Percentiles rank a stretch among this genome's conserved stretches.
These are phyloP conservation scores for Rhagonycha fulva DNA, from an alignment of 2,888 invertebrate genomes.

Conservation along the genomic window DNA sequence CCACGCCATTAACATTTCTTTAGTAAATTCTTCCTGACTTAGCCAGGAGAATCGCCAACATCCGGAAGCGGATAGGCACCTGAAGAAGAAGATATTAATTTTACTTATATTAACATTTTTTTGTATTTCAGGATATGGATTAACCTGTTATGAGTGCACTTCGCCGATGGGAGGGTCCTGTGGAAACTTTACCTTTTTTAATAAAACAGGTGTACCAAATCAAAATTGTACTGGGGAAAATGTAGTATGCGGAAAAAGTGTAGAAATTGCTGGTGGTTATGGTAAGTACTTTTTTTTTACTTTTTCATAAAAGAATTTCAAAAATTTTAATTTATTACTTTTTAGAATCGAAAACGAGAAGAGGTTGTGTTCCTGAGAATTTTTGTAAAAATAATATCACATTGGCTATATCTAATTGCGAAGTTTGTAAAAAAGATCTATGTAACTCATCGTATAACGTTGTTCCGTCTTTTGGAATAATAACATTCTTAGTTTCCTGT, in stretches of 20 bases:
- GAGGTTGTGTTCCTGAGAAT: background rate
- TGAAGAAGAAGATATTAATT: too few relatives aligned
- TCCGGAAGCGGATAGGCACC: too few relatives aligned
- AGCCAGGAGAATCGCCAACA: too few relatives aligned
- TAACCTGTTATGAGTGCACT: background rate
- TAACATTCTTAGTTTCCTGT: background rate
- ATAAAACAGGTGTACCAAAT: background rate
- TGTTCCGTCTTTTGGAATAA: background rate
- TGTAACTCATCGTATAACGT: background rate
- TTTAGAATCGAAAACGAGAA: background rate
- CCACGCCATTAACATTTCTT: too few relatives aligned
- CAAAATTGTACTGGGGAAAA: background rate
- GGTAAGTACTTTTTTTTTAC: background rate
- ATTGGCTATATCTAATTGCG: rapidly evolving
- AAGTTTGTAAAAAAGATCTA: background rate
- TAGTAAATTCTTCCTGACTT: too few relatives aligned
- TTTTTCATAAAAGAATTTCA: background rate
- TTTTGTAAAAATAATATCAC: background rate
- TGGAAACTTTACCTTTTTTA: background rate
- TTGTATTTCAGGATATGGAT: background rate
- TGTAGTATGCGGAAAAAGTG: background rate
- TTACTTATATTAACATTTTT: background rate
- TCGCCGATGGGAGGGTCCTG: background rate
- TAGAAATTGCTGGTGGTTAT: background rate
- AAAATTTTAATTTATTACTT: background rate